Percentiles rank a stretch among this genome's conserved stretches.
phyloP scores from a whole-genome alignment of 2,888 invertebrate species.

The Margaritifera margaritifera region DNA sequence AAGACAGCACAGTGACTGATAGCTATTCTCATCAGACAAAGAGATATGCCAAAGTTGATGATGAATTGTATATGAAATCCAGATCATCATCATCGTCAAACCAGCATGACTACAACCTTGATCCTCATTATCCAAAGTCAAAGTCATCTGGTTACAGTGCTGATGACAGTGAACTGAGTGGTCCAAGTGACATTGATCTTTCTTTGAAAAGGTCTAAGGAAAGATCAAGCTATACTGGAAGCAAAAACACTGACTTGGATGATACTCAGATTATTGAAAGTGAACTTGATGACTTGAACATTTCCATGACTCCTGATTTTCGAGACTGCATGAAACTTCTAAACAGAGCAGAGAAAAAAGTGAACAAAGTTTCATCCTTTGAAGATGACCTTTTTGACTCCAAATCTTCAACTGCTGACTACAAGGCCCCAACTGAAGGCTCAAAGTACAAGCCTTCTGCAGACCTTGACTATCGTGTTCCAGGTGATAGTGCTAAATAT shows the following conservation, averaged over 20 bases:
- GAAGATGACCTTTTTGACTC: constrained; percentile 14
- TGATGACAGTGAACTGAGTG: constrained; percentile 48
- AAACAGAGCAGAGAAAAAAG: constrained; percentile 66
- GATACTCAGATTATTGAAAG: constrained; percentile 54
- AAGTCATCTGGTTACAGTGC: constrained; percentile 31
- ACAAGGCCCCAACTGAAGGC: constrained; percentile 4
- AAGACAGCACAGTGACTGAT: neutral
- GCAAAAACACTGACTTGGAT: constrained; percentile 34
- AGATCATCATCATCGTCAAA: constrained; percentile 10
- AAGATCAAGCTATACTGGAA: neutral
- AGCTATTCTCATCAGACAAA: constrained; percentile 6
- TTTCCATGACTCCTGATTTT: constrained; percentile 67
- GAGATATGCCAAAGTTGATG: constrained; percentile 36
- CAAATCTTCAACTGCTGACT: constrained; percentile 5
- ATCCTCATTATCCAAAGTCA: constrained; percentile 15
- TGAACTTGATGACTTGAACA: constrained; percentile 59
- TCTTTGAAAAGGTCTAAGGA: constrained; percentile 17
- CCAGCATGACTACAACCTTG: constrained; percentile 12
- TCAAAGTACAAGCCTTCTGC: constrained; percentile 6
- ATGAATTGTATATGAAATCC: constrained; percentile 24
- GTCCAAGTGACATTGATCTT: constrained; percentile 38
- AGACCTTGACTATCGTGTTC: constrained; percentile 7
- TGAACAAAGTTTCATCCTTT: constrained; percentile 28
- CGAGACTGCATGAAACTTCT: constrained; percentile 68
- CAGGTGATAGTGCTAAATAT: constrained; percentile 1